Base-by-base conservation (phyloP, 2,797 vertebrate genomes). In the Sylvilagus floridanus region DNA sequence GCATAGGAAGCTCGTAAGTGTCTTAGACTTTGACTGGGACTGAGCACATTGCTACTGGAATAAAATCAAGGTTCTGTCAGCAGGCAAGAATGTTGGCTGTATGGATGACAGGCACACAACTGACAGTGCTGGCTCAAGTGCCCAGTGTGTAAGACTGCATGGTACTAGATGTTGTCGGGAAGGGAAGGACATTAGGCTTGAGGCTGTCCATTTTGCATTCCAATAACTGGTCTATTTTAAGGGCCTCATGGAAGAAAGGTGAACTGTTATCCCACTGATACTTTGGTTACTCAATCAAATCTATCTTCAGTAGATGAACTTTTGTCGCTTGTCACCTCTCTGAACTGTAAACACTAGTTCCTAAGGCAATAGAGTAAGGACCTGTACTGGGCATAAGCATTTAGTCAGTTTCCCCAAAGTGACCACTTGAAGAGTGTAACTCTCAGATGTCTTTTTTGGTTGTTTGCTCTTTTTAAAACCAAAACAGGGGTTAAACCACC, bases 221-320 rank as follows among this genome's bases (percentile, higher is more conserved):
- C 14, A 79, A 68, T 81, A 89, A 79, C 75, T 32, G 62, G 54
- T 93, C 22, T 90, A 57, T 79, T 93, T 93, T 91, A 89, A 92
- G 52, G 26, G 47, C 42, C 4, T 84, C 72, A 77, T 19, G 11
- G 2, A 71, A 63, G 71, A 88, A 81, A 30, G 66, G 37, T 75
- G 21, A 37, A 69, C 32, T 50, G 52, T 88, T 88, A 78, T 86
- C 42, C 28, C 42, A 62, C 7, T 35, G 32, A 73, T 63, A 28
- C 60, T 93, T 69, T 73, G 79, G 52, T 84, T 88, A 86, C 60
- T 84, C 60, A 92, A n/a, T 76, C 71, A 91, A 92, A 91, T 73
- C 69, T 28, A 82, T 87, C 69, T 37, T 90, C n/a, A 86, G 50
- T 86, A 84, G 68, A 79, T 84, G 52, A 88, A 88, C n/a, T 73